These are phyloP conservation scores for Gallirallus australis DNA, from an alignment of 2,797 vertebrate genomes.

Conservation along the genomic window DNA sequence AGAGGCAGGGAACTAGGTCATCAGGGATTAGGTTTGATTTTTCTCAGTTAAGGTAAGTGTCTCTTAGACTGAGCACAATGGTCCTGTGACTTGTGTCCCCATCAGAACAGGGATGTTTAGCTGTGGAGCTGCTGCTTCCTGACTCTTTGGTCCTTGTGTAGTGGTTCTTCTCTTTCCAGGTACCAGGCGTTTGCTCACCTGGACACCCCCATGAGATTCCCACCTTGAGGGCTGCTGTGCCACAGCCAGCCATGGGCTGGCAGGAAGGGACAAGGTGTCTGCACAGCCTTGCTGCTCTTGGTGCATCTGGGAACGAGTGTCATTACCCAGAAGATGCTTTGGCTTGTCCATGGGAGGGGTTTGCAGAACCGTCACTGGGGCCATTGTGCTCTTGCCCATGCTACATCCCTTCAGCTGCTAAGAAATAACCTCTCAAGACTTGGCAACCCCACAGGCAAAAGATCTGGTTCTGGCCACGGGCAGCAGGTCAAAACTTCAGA, in stretches of 20 bases:
- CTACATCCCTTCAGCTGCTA: not conserved
- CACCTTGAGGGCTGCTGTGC: rapidly evolving
- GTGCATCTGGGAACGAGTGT: rapidly evolving
- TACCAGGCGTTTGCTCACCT: not conserved
- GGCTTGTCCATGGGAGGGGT: not conserved
- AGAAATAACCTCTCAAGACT: not conserved
- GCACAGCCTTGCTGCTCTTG: rapidly evolving
- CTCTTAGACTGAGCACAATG: not conserved
- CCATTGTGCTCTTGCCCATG: not conserved
- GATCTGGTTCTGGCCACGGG: not conserved
- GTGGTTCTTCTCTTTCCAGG: not conserved
- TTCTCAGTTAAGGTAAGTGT: not conserved
- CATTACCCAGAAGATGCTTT: not conserved
- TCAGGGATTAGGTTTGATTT: not conserved
- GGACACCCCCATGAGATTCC: not conserved
- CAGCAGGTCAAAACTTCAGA: not conserved
- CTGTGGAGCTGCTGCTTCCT: not conserved
- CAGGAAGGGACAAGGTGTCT: not conserved
- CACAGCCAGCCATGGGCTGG: not conserved
- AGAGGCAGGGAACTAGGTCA: not conserved
- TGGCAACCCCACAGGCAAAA: not conserved
- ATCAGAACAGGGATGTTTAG: rapidly evolving
- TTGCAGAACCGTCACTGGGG: rapidly evolving
- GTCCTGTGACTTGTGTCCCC: rapidly evolving
- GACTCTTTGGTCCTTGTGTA: not conserved